A percentile compares a stretch with the other conserved stretches of the same genome.
Conservation (phyloP, 2,113 vertebrate species). For the Tupaia tana region DNA sequence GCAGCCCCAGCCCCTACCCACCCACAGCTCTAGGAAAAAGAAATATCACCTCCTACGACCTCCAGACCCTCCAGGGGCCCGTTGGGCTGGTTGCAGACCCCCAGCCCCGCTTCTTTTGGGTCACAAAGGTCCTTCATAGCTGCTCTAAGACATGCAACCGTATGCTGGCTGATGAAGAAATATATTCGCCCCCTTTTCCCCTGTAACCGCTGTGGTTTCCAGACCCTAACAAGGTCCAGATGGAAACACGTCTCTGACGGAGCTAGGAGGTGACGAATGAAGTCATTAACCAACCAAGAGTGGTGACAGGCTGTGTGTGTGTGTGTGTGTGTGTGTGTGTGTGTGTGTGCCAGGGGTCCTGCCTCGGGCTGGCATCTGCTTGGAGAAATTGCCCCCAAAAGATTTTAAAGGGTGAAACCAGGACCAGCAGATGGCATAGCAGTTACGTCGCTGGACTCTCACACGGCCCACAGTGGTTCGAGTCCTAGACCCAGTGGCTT, state of each 20-base stretch:
- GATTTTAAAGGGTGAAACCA: too few species aligned
- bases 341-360: background rate
- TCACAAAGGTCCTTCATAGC: background rate
- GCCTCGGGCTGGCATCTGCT: background rate
- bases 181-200: background rate
- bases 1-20: background rate
- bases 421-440: too few species aligned
- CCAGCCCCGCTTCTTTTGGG: background rate
- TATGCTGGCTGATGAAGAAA: background rate
- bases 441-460: too few species aligned
- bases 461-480: too few species aligned
- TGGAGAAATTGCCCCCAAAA: background rate
- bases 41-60: background rate
- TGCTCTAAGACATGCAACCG: background rate
- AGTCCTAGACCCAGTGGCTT: too few species aligned
- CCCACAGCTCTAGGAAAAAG: constrained; percentile 18
- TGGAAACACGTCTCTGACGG: background rate
- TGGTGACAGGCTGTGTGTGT: accelerated
- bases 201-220: background rate
- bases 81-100: background rate
- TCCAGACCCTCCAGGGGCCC: background rate
- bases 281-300: background rate
- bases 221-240: background rate
- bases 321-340: background rate
- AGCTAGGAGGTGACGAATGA: background rate